These are phyloP conservation scores for Myotis vivesi DNA, from an alignment of 2,797 vertebrate genomes.

Conservation along the genomic window DNA sequence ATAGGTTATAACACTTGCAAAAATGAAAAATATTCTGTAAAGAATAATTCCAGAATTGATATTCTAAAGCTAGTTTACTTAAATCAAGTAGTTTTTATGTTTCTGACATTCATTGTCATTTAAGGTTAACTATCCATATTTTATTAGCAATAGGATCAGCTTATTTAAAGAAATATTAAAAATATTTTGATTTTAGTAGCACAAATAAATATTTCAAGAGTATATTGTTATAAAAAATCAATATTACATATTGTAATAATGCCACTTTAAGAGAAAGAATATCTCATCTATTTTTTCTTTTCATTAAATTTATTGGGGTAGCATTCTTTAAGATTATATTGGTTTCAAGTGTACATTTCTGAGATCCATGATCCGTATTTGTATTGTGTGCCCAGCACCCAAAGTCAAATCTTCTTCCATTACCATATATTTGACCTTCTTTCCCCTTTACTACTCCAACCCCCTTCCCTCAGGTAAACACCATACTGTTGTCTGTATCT, in stretches of 20 bases:
- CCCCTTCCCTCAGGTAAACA: background rate
- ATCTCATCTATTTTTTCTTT: background rate
- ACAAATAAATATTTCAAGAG: background rate
- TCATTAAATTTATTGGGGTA: background rate
- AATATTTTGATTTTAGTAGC: background rate
- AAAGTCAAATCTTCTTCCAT: background rate
- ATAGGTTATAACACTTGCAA: background rate
- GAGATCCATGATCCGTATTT: background rate
- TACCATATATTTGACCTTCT: background rate
- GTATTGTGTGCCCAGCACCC: background rate
- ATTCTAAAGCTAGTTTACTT: background rate
- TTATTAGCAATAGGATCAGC: background rate
- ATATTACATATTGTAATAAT: background rate
- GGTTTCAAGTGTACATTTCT: background rate
- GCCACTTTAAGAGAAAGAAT: background rate
- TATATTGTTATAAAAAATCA: background rate
- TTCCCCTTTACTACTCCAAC: background rate
- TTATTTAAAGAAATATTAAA: constrained; percentile 12
- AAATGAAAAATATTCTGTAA: background rate
- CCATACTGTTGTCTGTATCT: background rate
- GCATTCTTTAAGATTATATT: background rate
- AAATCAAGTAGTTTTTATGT: background rate
- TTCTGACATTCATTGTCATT: background rate
- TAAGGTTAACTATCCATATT: background rate
- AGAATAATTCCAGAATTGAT: background rate